Evolutionary conservation across 2,113 vertebrate genomes (phyloP).

Genomic region (Laticauda colubrina): DNA sequence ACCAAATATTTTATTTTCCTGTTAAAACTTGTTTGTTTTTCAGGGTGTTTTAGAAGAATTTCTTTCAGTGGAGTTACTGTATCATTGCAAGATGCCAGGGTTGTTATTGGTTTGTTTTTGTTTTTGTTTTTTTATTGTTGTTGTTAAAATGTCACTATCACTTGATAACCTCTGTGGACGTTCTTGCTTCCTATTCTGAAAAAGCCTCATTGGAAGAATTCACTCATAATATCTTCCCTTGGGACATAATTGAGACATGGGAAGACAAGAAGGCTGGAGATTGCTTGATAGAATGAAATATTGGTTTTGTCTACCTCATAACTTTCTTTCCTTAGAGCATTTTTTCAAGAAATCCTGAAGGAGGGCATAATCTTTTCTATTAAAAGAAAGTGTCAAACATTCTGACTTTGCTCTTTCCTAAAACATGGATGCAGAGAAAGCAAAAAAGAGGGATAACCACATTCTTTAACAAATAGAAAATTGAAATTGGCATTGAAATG

Average conservation of each 20-base stretch:
- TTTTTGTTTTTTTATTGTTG: neutral
- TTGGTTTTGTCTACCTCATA: neutral
- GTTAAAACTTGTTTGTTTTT: neutral
- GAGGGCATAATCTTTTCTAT: neutral
- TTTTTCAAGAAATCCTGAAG: neutral
- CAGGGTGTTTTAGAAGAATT: neutral
- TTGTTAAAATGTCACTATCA: neutral
- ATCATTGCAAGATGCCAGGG: neutral
- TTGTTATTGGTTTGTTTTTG: too few species aligned
- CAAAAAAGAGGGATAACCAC: neutral
- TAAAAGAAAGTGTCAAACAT: neutral
- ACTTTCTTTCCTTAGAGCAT: neutral
- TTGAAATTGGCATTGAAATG: constrained; percentile 28
- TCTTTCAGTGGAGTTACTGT: neutral
- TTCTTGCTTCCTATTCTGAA: neutral
- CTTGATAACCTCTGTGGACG: neutral
- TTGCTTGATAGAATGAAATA: neutral
- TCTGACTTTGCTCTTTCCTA: neutral
- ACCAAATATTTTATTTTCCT: neutral
- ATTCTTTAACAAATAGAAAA: neutral
- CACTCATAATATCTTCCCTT: neutral
- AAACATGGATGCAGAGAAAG: neutral
- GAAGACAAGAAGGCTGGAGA: neutral
- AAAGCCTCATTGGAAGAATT: neutral
- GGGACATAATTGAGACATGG: neutral